Conservation (phyloP, 2,888 invertebrate genomes). For the Pristionchus fissidentatus region DNA sequence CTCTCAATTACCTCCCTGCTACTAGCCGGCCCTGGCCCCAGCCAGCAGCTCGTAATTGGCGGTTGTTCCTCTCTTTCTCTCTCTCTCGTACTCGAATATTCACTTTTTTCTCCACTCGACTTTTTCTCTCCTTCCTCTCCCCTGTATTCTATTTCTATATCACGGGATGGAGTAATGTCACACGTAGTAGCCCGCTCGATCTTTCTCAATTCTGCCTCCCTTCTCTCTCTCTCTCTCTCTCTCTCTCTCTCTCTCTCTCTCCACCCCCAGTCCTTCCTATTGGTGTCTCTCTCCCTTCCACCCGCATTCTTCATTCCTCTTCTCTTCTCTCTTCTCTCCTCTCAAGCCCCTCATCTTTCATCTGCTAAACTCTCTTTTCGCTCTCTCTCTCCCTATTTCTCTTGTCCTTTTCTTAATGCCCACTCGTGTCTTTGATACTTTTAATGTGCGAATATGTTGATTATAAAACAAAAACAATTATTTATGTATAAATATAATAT, state of each 20-base stretch:
- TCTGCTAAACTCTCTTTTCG: not conserved
- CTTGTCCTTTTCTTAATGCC: too few relatives aligned
- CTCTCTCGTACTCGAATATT: not conserved
- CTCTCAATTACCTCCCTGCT: too few relatives aligned
- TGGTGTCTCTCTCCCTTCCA: slow-evolving; percentile 11
- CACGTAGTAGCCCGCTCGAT: not conserved
- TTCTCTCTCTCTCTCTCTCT: not conserved
- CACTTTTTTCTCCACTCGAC: too few relatives aligned
- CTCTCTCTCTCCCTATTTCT: not conserved
- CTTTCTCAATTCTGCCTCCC: not conserved
- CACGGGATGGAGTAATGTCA: slow-evolving; percentile 14
- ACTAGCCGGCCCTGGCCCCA: too few relatives aligned
- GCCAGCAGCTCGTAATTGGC: too few relatives aligned
- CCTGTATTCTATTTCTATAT: not conserved
- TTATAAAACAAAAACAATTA: too few relatives aligned
- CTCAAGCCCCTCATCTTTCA: not conserved
- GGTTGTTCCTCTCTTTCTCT: not conserved
- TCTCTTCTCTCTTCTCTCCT: not conserved
- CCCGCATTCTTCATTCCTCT: not conserved
- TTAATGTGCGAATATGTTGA: too few relatives aligned
- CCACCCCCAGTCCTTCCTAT: not conserved
- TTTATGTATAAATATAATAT: too few relatives aligned
- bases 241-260: slow-evolving; percentile 12
- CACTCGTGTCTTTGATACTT: too few relatives aligned
- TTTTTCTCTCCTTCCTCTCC: not conserved